Conservation (phyloP, 2,113 vertebrate genomes). For the Thamnaconus septentrionalis region DNA sequence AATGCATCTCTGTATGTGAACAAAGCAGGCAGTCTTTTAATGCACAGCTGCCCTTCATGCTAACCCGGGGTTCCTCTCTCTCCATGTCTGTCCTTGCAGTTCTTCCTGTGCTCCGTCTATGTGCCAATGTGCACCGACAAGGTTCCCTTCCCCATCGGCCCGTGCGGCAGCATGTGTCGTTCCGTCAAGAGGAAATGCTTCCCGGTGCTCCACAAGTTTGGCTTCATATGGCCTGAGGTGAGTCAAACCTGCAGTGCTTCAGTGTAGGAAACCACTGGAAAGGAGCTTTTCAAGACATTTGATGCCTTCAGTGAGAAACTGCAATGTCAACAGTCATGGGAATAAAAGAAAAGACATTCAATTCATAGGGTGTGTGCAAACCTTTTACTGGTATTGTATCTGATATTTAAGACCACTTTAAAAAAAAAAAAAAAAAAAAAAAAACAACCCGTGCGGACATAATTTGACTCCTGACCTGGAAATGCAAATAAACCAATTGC, state of each 20-base stretch:
- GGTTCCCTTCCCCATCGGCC: constrained; percentile 96
- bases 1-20: no score
- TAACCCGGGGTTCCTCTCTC: not conserved
- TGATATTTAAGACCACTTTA: no score
- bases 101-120: constrained; percentile 97
- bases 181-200: constrained; percentile 95
- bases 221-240: constrained; percentile 93
- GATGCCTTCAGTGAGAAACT: not conserved
- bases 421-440: no score
- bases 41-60: constrained; percentile 32
- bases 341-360: no score
- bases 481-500: no score
- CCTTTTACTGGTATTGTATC: no score
- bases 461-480: no score
- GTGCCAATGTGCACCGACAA: constrained; percentile 99
- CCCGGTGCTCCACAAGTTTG: constrained; percentile 94
- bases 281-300: no score
- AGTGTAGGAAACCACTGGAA: not conserved
- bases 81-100: constrained; percentile 70
- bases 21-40: constrained; percentile 43
- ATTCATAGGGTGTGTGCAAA: no score
- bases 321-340: not conserved
- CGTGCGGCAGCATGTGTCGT: constrained; percentile 96
- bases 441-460: no score
- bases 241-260: constrained; percentile 19